Base-by-base conservation (phyloP, 2,888 invertebrate species). In the Bellardia pandia region DNA sequence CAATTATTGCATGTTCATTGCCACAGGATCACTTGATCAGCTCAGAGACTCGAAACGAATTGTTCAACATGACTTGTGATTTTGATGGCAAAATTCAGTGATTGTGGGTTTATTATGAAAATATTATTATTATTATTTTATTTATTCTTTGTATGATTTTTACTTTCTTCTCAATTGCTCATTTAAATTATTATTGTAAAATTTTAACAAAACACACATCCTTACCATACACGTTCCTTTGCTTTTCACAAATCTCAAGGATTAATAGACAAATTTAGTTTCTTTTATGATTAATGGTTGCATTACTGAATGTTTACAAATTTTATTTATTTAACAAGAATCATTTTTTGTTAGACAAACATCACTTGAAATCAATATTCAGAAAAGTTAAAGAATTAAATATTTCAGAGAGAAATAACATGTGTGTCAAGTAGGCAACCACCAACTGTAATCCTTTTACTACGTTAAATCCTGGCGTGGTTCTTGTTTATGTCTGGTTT, bases 11-110 rank as follows among this genome's bases (percentile, higher is more conserved):
- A 60, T 60, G 13, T 53, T 51, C 69, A 60, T 76, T 77, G 58
- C 23, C 2, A 30, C 40, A 72, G 78, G 37, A 51, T 60, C 6
- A 62, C 51, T 53, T 37, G 64, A 53, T 37, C 60, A 68, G 45
- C 56, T 58, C 64, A 37, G 45, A 72, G 72, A 48, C 71, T 62
- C n/a, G 23, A 11, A 51, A 60, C 8, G 45, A 62, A 86, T 64
- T 30, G 48, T 74, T 68, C n/a, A 85, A 37, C 64, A 81, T 87
- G 81, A 78, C 81, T 83, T 72, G 66, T 51, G 45, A 81, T 81
- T 80, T 78, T 77, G 5, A 69, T 64, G 75, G n/a, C 62, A 62
- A 75, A 69, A 75, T 69, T 23, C 8, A 51, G 48, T 56, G 74
- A 30, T 66, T 68, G 16, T 74, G 66, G 71, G 66, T 71, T 66